Percentiles rank a stretch among this genome's conserved stretches.
phyloP scores from a whole-genome alignment of 2,797 vertebrate genomes.

The Aldrovandia affinis region DNA sequence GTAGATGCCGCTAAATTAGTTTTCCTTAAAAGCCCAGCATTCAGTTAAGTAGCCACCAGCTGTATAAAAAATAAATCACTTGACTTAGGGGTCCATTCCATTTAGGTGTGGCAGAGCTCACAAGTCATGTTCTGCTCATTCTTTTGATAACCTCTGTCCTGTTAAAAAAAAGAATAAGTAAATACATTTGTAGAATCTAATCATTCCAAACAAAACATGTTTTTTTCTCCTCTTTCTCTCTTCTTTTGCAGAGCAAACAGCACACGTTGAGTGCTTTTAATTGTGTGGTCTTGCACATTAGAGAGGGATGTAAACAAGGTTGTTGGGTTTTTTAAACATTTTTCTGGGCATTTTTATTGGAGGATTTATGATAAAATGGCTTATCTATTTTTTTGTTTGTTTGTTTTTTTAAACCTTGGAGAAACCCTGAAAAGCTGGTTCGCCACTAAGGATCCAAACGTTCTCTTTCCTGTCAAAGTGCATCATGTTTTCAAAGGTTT shows the following conservation, averaged over 20 bases:
- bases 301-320: slow-evolving; percentile 69
- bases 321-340: slow-evolving; percentile 49
- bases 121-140: slow-evolving; percentile 56
- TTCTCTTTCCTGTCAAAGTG: slow-evolving; percentile 67
- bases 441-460: slow-evolving; percentile 72
- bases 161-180: too few relatives aligned
- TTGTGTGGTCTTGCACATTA: slow-evolving; percentile 66
- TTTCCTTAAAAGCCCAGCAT: slow-evolving; percentile 33
- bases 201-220: slow-evolving; percentile 81
- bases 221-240: slow-evolving; percentile 72
- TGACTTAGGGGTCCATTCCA: slow-evolving; percentile 45
- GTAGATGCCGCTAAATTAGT: slow-evolving; percentile 36
- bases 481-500: slow-evolving; percentile 67
- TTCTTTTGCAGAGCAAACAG: slow-evolving; percentile 77
- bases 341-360: slow-evolving; percentile 47
- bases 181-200: slow-evolving; percentile 51
- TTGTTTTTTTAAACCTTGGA: slow-evolving; percentile 44
- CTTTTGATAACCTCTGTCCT: slow-evolving; percentile 41
- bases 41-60: slow-evolving; percentile 35
- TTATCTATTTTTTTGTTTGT: slow-evolving; percentile 41
- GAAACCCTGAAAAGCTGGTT: slow-evolving; percentile 55
- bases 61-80: slow-evolving; percentile 51
- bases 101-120: slow-evolving; percentile 56
- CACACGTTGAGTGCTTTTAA: slow-evolving; percentile 75
- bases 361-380: slow-evolving; percentile 36